Percentiles rank a stretch among this genome's conserved stretches.
These are phyloP conservation scores for Catamblyrhynchus diadema DNA, from an alignment of 2,797 vertebrate species.

Conservation along the genomic window DNA sequence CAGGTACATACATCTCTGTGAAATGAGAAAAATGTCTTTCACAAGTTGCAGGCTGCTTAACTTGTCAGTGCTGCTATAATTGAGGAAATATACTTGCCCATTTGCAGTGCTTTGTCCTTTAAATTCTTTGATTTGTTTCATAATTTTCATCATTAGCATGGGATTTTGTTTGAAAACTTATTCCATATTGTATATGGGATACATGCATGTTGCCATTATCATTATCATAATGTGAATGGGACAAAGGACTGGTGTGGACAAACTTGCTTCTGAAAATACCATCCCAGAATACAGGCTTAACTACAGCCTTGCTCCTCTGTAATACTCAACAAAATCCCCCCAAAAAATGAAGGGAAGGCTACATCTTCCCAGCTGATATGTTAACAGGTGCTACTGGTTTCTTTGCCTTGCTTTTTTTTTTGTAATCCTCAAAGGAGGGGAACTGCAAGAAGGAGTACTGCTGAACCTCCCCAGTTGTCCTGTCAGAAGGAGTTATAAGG, in stretches of 20 bases:
- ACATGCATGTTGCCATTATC: background rate
- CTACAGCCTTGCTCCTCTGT: background rate
- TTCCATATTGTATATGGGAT: background rate
- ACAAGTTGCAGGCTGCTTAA: background rate
- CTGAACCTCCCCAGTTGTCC: background rate
- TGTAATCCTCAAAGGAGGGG: background rate
- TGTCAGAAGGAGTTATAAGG: background rate
- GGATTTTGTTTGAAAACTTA: background rate
- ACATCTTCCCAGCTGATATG: background rate
- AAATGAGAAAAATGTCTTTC: conserved; percentile 9
- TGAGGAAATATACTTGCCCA: background rate
- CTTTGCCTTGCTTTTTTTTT: background rate
- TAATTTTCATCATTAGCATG: background rate
- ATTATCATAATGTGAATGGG: background rate
- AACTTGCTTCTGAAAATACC: background rate
- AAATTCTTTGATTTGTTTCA: background rate
- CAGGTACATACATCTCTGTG: conserved; percentile 84
- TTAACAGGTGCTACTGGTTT: background rate
- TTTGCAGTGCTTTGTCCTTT: background rate
- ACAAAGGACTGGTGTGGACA: background rate
- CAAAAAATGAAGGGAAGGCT: background rate
- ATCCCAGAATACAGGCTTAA: background rate
- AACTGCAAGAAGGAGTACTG: background rate
- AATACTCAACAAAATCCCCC: background rate
- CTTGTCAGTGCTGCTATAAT: background rate